Evolutionary conservation across 1,140 invertebrate genomes (phyloP), one percentile per base, ranked within the genome.

Genomic region (Drosophila ercepeae): DNA sequence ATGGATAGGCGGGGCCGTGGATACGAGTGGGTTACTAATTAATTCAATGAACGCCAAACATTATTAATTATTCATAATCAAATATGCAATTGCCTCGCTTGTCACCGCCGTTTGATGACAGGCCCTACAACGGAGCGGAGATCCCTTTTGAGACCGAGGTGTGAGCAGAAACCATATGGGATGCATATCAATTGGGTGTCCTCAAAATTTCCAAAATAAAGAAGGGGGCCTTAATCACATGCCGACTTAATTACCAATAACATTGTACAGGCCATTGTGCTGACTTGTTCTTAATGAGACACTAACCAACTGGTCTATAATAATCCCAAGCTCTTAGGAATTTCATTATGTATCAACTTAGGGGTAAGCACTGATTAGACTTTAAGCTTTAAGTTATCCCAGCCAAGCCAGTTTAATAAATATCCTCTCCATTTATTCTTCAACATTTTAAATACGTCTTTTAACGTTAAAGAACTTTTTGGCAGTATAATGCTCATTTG

Each of bases 1-100:
- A 5, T 13, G 36, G 13, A 32, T 32, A 4, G 50, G 13, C 13
- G 55, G 8, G 32, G 16, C n/a, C 27, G 11, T 9, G 25, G 51
- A 19, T 44, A 32, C 53, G 44, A 50, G 42, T 58, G 65, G 72
- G 34, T 42, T 52, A 60, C 75, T 88, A 88, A 88, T 88, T 89
- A 89, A 88, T 88, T 82, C 82, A 88, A 89, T 89, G 74, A 78
- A 75, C 59, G 83, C 74, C 78, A 88, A 88, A 89, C 82, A 88
- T 75, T 89, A 88, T 88, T 83, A 88, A 88, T 88, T 88, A 88
- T 88, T 82, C 83, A 88, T 82, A 88, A 89, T 88, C 78, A 89
- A 89, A 89, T 89, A 88, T 78, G 83, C 82, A 88, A 88, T 88
- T 86, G 77, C 65, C 64, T 69, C 73, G 54, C 52, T 84, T 75